Conservation (phyloP, 2,113 vertebrate species). For the Periophthalmodon schlosseri region DNA sequence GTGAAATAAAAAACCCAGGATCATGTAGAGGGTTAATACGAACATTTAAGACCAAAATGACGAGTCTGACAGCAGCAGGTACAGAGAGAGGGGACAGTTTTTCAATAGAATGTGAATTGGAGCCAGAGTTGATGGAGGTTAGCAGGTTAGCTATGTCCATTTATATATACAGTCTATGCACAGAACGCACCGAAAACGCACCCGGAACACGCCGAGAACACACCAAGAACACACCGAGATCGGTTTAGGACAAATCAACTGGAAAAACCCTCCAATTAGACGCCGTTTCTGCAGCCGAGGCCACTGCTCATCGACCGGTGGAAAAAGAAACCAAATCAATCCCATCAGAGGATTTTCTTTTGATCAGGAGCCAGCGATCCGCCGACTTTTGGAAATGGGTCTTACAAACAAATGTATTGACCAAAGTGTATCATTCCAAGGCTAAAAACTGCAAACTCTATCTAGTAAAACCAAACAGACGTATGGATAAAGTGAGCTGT, state of each 20-base stretch:
- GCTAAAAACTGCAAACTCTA: constrained; percentile 34
- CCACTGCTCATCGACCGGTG: constrained; percentile 36
- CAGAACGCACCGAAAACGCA: too few species aligned
- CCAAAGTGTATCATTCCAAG: constrained; percentile 37
- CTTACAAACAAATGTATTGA: constrained; percentile 63
- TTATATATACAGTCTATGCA: too few species aligned
- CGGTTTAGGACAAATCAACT: constrained; percentile 56
- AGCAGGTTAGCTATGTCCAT: too few species aligned
- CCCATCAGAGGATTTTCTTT: constrained; percentile 56
- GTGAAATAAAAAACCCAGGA: too few species aligned
- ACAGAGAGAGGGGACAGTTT: too few species aligned
- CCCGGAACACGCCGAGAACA: too few species aligned
- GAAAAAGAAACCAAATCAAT: constrained; percentile 45
- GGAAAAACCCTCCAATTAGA: constrained; percentile 61
- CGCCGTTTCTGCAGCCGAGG: constrained; percentile 49
- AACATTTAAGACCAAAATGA: too few species aligned
- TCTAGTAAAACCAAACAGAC: constrained; percentile 56
- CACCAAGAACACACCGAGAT: constrained; percentile 13
- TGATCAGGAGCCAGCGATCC: constrained; percentile 44
- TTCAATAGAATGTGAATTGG: too few species aligned
- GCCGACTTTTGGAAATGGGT: constrained; percentile 48
- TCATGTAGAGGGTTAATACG: too few species aligned
- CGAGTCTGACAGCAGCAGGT: too few species aligned
- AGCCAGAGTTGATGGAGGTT: too few species aligned
- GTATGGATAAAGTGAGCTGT: constrained; percentile 44